These are phyloP conservation scores for Shargacucullia verbasci DNA, from an alignment of 2,888 invertebrate genomes.

Conservation along the genomic window DNA sequence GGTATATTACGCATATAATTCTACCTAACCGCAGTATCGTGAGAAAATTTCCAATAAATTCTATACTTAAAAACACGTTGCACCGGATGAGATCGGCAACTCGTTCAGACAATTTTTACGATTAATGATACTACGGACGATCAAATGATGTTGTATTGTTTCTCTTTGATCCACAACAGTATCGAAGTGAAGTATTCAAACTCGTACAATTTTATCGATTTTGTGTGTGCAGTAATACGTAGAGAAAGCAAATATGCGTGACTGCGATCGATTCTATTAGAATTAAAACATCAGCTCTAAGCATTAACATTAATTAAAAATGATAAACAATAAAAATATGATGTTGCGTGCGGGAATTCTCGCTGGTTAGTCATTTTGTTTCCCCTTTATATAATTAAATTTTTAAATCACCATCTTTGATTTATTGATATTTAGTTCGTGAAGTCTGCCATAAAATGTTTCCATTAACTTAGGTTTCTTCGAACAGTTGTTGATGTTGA, in stretches of 20 bases:
- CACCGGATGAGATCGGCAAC: too few relatives aligned
- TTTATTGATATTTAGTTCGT: constrained; percentile 30
- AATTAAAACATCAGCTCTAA: constrained; percentile 59
- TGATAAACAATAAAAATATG: constrained; percentile 52
- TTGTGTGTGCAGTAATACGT: constrained; percentile 6
- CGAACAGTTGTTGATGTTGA: constrained; percentile 42
- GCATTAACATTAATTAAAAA: constrained; percentile 67
- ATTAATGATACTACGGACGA: too few relatives aligned
- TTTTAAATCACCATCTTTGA: constrained; percentile 23
- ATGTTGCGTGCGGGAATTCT: constrained; percentile 51
- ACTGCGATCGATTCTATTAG: constrained; percentile 54
- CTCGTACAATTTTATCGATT: not conserved
- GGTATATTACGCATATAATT: too few relatives aligned
- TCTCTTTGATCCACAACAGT: not conserved
- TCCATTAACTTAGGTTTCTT: constrained; percentile 25
- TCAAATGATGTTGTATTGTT: too few relatives aligned
- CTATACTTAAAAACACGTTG: too few relatives aligned
- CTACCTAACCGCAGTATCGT: too few relatives aligned
- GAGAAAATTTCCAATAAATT: too few relatives aligned
- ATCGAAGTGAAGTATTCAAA: not conserved
- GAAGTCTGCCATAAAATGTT: constrained; percentile 34
- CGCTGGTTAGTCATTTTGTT: constrained; percentile 38
- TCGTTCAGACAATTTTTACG: too few relatives aligned
- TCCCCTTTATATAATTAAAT: constrained; percentile 21
- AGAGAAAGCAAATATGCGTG: constrained; percentile 66